Evolutionary conservation across 2,113 vertebrate genomes (phyloP).

Genomic region (Phasianus colchicus): DNA sequence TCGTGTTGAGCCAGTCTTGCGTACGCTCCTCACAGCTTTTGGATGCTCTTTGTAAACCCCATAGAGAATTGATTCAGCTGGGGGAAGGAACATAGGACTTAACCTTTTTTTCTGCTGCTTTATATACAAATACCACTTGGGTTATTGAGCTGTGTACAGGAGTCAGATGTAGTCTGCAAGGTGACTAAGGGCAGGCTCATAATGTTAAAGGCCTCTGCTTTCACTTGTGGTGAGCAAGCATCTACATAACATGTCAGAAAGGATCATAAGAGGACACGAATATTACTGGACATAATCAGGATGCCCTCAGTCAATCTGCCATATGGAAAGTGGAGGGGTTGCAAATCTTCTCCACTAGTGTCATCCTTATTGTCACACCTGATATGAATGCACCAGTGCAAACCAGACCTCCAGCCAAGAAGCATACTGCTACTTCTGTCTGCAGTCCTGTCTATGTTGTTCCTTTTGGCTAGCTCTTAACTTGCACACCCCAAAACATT

Average conservation of each 20-base stretch:
- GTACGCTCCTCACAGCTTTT: slow-evolving; percentile 20
- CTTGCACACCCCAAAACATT: slow-evolving; percentile 18
- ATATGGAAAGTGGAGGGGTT: neutral
- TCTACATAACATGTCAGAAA: neutral
- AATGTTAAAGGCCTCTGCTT: neutral
- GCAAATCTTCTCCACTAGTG: neutral
- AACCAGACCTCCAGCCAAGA: neutral
- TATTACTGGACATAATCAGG: neutral
- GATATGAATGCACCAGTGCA: neutral
- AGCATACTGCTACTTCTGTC: neutral
- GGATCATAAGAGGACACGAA: neutral
- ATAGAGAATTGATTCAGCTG: neutral
- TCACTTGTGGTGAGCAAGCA: neutral
- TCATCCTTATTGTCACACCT: neutral
- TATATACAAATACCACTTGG: neutral
- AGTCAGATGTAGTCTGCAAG: neutral
- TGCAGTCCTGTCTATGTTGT: neutral
- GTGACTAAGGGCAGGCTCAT: neutral
- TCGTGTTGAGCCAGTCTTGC: slow-evolving; percentile 23
- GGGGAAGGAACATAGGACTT: neutral
- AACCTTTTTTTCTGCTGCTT: neutral
- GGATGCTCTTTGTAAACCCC: neutral
- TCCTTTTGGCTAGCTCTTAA: neutral
- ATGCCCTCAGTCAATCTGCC: neutral
- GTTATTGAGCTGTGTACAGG: neutral